Conservation (phyloP, 2,888 invertebrate species). For the Carterocephalus palaemon region DNA sequence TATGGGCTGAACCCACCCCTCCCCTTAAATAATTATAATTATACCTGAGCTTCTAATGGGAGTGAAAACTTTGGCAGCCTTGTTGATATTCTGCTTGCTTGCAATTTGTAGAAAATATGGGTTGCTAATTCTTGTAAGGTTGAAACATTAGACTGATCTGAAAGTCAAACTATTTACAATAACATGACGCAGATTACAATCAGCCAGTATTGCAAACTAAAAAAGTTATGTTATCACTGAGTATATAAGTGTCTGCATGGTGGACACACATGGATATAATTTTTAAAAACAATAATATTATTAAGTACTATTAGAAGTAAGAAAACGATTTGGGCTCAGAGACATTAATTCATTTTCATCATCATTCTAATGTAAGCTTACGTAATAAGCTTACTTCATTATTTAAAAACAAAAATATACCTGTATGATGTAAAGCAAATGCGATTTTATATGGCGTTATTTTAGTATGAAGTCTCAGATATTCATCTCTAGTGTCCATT, state of each 20-base stretch:
- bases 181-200: no score
- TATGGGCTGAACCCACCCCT: no score
- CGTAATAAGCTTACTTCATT: no score
- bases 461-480: slow-evolving; percentile 82
- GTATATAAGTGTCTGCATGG: no score
- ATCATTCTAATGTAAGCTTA: no score
- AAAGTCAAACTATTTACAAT: background rate
- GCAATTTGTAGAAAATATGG: slow-evolving; percentile 48
- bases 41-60: slow-evolving; percentile 51
- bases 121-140: slow-evolving; percentile 49
- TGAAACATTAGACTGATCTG: slow-evolving; percentile 40
- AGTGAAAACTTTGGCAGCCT: slow-evolving; percentile 53
- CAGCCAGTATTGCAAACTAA: no score
- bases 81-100: slow-evolving; percentile 48
- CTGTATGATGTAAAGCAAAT: slow-evolving; percentile 73
- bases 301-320: no score
- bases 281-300: no score
- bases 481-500: slow-evolving; percentile 73
- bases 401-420: slow-evolving; percentile 40
- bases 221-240: no score
- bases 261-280: no score
- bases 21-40: background rate
- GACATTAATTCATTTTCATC: no score
- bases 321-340: no score
- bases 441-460: slow-evolving; percentile 88